Conservation (phyloP, 2,797 vertebrate genomes). For the Miichthys miiuy region DNA sequence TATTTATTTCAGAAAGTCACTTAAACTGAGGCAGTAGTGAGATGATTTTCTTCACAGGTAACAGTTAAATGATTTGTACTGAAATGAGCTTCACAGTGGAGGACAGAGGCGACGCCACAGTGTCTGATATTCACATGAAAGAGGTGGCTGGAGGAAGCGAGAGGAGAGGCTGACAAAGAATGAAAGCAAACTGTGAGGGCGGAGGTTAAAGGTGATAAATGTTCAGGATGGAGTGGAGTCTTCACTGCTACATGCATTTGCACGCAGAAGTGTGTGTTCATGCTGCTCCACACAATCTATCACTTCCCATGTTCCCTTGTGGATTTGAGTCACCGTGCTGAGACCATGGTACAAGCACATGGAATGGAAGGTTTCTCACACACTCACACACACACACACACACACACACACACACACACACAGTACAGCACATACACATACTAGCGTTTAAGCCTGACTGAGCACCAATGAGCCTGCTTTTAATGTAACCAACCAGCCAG, state of each 20-base stretch:
- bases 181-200: not conserved
- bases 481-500: slow-evolving; percentile 58
- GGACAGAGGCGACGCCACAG: not conserved
- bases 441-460: slow-evolving; percentile 39
- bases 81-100: not conserved
- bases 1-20: not conserved
- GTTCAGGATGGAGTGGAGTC: not conserved
- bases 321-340: slow-evolving; percentile 27
- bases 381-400: not conserved
- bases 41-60: not conserved
- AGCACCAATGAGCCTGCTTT: slow-evolving; percentile 57
- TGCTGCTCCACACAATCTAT: not conserved
- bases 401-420: slow-evolving; percentile 8
- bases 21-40: not conserved
- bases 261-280: slow-evolving; percentile 17
- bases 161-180: not conserved
- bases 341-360: slow-evolving; percentile 13
- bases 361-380: slow-evolving; percentile 2
- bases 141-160: not conserved
- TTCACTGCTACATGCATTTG: not conserved
- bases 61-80: not conserved
- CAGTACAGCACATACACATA: slow-evolving; percentile 25
- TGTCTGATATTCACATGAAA: not conserved
- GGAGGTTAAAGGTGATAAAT: slow-evolving; percentile 13
- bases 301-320: slow-evolving; percentile 17